These are phyloP conservation scores for Otis tarda DNA, from an alignment of 2,113 vertebrate genomes.

Conservation along the genomic window DNA sequence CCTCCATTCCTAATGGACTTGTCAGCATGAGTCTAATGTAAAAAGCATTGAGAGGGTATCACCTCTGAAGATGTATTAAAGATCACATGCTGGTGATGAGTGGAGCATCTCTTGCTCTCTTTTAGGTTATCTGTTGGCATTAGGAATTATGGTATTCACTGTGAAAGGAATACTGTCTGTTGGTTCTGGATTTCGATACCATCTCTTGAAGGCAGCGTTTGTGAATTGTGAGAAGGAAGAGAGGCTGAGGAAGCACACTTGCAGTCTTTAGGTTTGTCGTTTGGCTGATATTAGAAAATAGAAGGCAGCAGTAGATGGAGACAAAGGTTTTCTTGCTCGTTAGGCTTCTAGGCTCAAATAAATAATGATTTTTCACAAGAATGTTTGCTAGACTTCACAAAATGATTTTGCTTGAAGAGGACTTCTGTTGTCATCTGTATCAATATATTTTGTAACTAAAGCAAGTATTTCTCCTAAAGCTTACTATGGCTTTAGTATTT, in stretches of 20 bases:
- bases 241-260: not conserved
- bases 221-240: not conserved
- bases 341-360: not conserved
- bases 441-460: not conserved
- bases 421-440: accelerated
- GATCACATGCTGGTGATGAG: not conserved
- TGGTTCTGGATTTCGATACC: not conserved
- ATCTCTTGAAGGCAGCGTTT: not conserved
- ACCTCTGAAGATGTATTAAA: not conserved
- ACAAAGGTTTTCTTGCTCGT: not conserved
- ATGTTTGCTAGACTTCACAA: not conserved
- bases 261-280: not conserved
- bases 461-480: not conserved
- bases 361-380: not conserved
- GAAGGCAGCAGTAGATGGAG: not conserved
- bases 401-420: not conserved
- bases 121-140: not conserved
- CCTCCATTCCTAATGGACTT: not conserved
- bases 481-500: not conserved
- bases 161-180: not conserved
- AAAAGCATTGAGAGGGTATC: not conserved
- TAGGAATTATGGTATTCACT: not conserved
- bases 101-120: not conserved
- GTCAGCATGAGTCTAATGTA: not conserved
- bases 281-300: not conserved